phyloP scores from a whole-genome alignment of 2,113 vertebrate species.

The Hypanus sabinus region DNA sequence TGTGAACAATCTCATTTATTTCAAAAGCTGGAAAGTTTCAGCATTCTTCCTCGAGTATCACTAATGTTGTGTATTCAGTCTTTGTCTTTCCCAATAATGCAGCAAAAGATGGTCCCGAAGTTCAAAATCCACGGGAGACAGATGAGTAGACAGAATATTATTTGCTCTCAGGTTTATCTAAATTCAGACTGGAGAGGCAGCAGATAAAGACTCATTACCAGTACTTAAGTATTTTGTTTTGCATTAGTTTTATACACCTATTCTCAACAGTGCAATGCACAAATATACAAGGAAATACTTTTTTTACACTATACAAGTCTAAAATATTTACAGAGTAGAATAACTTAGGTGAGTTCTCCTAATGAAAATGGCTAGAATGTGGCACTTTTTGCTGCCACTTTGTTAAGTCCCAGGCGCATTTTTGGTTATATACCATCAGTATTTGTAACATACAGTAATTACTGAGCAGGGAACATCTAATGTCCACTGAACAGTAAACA shows the following conservation, averaged over 20 bases:
- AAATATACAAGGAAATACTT: constrained; percentile 89
- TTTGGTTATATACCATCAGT: constrained; percentile 88
- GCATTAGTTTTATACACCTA: constrained; percentile 64
- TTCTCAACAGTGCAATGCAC: constrained; percentile 89
- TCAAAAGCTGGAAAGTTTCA: constrained; percentile 50
- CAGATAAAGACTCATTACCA: constrained; percentile 42
- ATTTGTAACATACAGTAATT: constrained; percentile 66
- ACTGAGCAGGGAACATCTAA: constrained; percentile 71
- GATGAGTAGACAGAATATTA: constrained; percentile 44
- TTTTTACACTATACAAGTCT: constrained; percentile 93
- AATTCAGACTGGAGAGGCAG: constrained; percentile 46
- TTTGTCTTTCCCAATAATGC: constrained; percentile 44
- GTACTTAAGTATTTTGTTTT: constrained; percentile 47
- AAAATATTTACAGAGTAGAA: constrained; percentile 99
- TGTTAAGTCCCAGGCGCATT: constrained; percentile 86
- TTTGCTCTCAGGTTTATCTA: constrained; percentile 47
- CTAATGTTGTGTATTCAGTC: constrained; percentile 45
- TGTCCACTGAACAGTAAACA: constrained; percentile 70
- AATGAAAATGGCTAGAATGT: constrained; percentile 76
- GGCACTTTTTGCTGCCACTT: constrained; percentile 54
- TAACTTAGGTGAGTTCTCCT: constrained; percentile 88
- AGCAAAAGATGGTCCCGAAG: constrained; percentile 34
- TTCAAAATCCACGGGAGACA: constrained; percentile 49
- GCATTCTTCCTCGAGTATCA: constrained; percentile 47
- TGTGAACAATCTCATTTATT: constrained; percentile 55